A percentile compares a stretch with the other conserved stretches of the same genome.
These are phyloP conservation scores for Brassicogethes aeneus DNA, from an alignment of 2,888 invertebrate genomes.

Conservation along the genomic window DNA sequence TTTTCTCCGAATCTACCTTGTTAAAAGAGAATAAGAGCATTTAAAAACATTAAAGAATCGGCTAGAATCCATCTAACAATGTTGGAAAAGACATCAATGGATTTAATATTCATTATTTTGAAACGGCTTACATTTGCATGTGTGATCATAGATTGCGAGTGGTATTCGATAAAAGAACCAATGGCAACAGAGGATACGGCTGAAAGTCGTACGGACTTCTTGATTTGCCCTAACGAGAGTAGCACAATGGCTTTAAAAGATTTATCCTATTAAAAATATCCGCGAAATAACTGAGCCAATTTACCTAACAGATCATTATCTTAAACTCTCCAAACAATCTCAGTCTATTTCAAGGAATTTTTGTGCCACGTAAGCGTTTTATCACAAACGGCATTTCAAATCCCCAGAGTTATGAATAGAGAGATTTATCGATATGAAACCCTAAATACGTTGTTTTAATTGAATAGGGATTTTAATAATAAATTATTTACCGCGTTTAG, in stretches of 20 bases:
- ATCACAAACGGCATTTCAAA: not conserved
- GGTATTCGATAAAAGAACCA: conserved; percentile 17
- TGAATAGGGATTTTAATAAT: too few relatives aligned
- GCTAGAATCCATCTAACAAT: conserved; percentile 29
- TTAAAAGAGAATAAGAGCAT: conserved; percentile 15
- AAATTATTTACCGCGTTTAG: too few relatives aligned
- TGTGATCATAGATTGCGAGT: conserved; percentile 27
- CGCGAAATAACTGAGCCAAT: conserved; percentile 38
- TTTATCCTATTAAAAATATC: conserved; percentile 39
- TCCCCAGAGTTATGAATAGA: not conserved
- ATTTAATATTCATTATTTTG: conserved; percentile 40
- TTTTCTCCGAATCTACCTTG: conserved; percentile 9
- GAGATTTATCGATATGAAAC: not conserved
- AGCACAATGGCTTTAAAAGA: conserved; percentile 36
- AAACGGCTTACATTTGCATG: conserved; percentile 35
- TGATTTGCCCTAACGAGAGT: conserved; percentile 32
- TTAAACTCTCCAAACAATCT: conserved; percentile 31
- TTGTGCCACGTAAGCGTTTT: conserved; percentile 3
- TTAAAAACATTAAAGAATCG: conserved; percentile 13
- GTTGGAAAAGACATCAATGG: conserved; percentile 35
- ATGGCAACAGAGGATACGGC: conserved; percentile 10
- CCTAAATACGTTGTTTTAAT: not conserved
- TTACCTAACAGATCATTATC: conserved; percentile 39
- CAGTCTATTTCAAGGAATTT: conserved; percentile 2
- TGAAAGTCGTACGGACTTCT: conserved; percentile 9